A percentile compares a stretch with the other conserved stretches of the same genome.
Evolutionary conservation across 2,888 invertebrate genomes (phyloP).

Genomic region (Liopterus haemorrhoidalis): DNA sequence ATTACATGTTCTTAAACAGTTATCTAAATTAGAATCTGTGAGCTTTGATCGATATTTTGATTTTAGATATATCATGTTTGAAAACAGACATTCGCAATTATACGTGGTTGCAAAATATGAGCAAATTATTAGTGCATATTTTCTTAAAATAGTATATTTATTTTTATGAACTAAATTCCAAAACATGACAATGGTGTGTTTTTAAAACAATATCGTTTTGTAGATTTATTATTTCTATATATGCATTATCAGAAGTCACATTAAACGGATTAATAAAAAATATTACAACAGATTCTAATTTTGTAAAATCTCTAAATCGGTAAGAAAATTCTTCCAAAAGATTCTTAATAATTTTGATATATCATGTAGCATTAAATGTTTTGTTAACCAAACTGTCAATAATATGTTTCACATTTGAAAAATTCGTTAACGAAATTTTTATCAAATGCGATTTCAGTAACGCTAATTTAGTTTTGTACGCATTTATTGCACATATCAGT

Average conservation of each 20-base stretch:
- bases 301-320: conserved; percentile 23
- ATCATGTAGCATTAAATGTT: conserved; percentile 18
- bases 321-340: conserved; percentile 18
- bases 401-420: conserved; percentile 23
- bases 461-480: conserved; percentile 26
- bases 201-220: conserved; percentile 15
- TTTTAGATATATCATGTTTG: too few relatives aligned
- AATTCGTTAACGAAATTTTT: conserved; percentile 24
- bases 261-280: conserved; percentile 32
- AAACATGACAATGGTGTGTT: conserved; percentile 14
- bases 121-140: too few relatives aligned
- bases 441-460: conserved; percentile 28
- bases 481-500: conserved; percentile 25
- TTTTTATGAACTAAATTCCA: too few relatives aligned
- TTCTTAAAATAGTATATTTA: too few relatives aligned
- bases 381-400: conserved; percentile 4
- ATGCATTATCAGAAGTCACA: conserved; percentile 13
- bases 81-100: too few relatives aligned
- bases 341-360: conserved; percentile 15
- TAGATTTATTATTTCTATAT: conserved; percentile 16
- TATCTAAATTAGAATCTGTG: too few relatives aligned
- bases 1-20: too few relatives aligned
- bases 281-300: conserved; percentile 19
- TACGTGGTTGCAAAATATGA: too few relatives aligned
- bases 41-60: too few relatives aligned